Evolutionary conservation across 2,888 invertebrate species (phyloP), one percentile per base, ranked within the genome.

Genomic region (Thecocarcelia acutangulata): DNA sequence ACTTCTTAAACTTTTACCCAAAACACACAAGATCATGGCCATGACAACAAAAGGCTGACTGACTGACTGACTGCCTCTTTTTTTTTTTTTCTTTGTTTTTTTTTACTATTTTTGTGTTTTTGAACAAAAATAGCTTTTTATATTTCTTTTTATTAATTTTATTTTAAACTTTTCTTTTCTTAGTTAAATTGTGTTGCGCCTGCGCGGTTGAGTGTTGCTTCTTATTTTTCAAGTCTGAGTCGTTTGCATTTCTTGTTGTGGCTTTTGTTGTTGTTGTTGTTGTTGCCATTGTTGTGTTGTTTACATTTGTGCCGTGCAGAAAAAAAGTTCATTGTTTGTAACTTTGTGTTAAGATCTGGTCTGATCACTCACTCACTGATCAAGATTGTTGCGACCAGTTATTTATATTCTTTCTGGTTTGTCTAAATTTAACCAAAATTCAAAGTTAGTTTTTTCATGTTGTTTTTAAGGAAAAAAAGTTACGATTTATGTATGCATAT

Each of bases 1-100:
- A 82, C 82, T 78, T 82, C 82, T 82, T 78, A 78, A 82, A 82
- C 82, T 82, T 82, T 82, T 82, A 82, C 82, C 78, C 72, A 78
- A 72, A 78, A 72, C 58, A 61, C 58, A 40, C 40, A 58, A 46
- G 66, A 74, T 70, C 82, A 70, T 82, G 82, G 74, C 70, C 82
- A 82, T 82, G 59, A 70, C 69, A 74, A 82, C 59, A 70, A 79
- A 78, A 82, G 63, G 8, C 40, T 40, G 28, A n/a, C n/a, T n/a
- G 50, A 61, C 61, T 72, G 63, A 33, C 54, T 40, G 37, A 46
- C 73, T 73, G 52, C 63, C 68, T 69, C 61, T 68, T 64, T 13
- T 48, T 40, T 15, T 28, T 50, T n/a, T 63, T 12, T 37, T 64
- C 28, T n/a, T 37, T 19, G 40, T 48, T 19, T 56, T 19, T 33